A percentile compares a stretch with the other conserved stretches of the same genome.
Evolutionary conservation across 2,888 invertebrate species (phyloP).

Genomic region (Silvanus unidentatus): DNA sequence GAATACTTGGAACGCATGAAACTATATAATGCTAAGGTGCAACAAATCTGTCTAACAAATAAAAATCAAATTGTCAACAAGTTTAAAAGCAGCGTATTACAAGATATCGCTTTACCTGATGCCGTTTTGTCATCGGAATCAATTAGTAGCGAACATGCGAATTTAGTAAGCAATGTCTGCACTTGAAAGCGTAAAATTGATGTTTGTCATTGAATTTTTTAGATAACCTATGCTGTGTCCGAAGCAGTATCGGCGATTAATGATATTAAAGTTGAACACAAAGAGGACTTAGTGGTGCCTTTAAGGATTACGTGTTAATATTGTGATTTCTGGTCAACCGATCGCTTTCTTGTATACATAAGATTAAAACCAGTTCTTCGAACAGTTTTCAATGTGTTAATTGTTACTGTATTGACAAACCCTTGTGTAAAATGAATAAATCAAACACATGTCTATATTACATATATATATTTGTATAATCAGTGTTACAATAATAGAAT

Average conservation of each 20-base stretch:
- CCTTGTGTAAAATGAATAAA: not conserved
- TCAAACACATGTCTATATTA: constrained; percentile 1
- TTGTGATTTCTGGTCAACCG: not conserved
- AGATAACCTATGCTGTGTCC: constrained; percentile 67
- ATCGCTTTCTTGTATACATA: not conserved
- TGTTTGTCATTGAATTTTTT: no score
- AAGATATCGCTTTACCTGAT: constrained; percentile 72
- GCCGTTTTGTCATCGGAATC: constrained; percentile 60
- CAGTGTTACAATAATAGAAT: constrained; percentile 5
- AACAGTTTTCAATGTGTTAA: no score
- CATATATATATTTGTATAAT: constrained; percentile 6
- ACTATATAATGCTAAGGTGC: constrained; percentile 57
- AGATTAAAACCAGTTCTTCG: constrained; percentile 3
- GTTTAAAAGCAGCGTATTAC: constrained; percentile 52
- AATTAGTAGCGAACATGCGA: constrained; percentile 57
- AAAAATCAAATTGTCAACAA: constrained; percentile 41
- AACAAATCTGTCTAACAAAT: constrained; percentile 49
- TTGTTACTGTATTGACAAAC: no score
- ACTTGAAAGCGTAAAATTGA: no score
- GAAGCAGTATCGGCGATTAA: constrained; percentile 67
- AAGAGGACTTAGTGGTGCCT: constrained; percentile 84
- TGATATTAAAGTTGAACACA: constrained; percentile 80
- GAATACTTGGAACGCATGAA: constrained; percentile 80
- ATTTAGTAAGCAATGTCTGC: constrained; percentile 65
- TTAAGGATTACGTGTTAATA: constrained; percentile 66